These are phyloP conservation scores for Callosobruchus maculatus DNA, from an alignment of 2,888 invertebrate genomes.

Conservation along the genomic window DNA sequence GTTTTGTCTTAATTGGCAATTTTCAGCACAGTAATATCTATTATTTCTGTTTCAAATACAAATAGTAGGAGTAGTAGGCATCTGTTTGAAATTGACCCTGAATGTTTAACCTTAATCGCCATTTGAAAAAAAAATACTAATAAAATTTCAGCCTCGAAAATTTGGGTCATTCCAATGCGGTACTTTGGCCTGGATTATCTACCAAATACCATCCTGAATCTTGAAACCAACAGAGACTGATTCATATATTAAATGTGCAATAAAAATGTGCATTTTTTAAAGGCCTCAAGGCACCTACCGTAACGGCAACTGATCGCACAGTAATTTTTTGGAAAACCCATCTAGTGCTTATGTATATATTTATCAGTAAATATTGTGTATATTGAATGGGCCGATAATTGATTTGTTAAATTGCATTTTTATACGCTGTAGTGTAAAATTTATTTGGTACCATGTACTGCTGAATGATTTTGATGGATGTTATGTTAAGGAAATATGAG, in stretches of 20 bases:
- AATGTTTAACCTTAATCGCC: no score
- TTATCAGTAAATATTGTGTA: not conserved
- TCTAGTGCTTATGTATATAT: not conserved
- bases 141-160: no score
- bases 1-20: no score
- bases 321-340: not conserved
- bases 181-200: not conserved
- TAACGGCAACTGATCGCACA: not conserved
- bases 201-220: not conserved
- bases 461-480: not conserved
- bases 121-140: no score
- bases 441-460: not conserved
- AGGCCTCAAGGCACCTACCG: not conserved
- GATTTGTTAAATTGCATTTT: not conserved
- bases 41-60: no score
- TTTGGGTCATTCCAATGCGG: no score
- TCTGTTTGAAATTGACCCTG: no score
- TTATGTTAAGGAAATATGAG: no score
- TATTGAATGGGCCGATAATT: not conserved
- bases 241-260: conserved; percentile 18
- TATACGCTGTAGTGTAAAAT: not conserved
- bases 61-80: no score
- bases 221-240: conserved; percentile 8
- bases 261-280: conserved; percentile 3
- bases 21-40: no score